phyloP scores from a whole-genome alignment of 2,888 invertebrate species.

The Phymatocera aterrima region DNA sequence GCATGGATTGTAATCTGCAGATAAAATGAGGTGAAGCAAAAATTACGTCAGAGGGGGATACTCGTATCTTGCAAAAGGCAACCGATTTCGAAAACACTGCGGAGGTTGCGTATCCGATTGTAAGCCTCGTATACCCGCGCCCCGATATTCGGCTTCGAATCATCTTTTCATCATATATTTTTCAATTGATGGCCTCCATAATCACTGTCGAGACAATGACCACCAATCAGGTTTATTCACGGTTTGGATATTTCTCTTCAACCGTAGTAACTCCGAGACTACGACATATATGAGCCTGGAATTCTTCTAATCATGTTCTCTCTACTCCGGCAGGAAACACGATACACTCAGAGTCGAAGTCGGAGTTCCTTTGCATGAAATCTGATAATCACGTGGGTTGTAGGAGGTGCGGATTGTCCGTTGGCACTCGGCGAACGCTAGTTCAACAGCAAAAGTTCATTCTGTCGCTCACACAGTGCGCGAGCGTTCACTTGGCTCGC shows the following conservation, averaged over 20 bases:
- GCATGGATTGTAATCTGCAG: too few species aligned
- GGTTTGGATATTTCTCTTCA: neutral
- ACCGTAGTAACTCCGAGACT: neutral
- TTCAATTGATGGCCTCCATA: neutral
- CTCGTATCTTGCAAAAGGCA: too few species aligned
- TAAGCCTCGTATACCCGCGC: too few species aligned
- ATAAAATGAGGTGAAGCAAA: too few species aligned
- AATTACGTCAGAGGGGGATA: too few species aligned
- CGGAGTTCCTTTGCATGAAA: slow-evolving; percentile 35
- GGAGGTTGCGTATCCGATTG: too few species aligned
- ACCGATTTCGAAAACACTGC: too few species aligned
- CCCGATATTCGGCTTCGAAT: too few species aligned
- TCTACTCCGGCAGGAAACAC: neutral
- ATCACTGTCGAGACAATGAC: neutral
- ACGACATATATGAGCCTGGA: neutral
- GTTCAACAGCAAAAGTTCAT: slow-evolving; percentile 6
- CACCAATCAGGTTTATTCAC: neutral
- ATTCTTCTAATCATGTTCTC: neutral
- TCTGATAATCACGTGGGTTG: neutral
- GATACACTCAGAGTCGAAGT: neutral
- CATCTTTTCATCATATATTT: neutral
- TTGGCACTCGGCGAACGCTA: slow-evolving; percentile 19
- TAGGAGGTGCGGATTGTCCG: slow-evolving; percentile 34
- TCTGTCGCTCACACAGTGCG: neutral
- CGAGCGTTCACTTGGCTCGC: slow-evolving; percentile 12